Evolutionary conservation across 2,113 vertebrate genomes (phyloP).

Genomic region (Phaethon lepturus): DNA sequence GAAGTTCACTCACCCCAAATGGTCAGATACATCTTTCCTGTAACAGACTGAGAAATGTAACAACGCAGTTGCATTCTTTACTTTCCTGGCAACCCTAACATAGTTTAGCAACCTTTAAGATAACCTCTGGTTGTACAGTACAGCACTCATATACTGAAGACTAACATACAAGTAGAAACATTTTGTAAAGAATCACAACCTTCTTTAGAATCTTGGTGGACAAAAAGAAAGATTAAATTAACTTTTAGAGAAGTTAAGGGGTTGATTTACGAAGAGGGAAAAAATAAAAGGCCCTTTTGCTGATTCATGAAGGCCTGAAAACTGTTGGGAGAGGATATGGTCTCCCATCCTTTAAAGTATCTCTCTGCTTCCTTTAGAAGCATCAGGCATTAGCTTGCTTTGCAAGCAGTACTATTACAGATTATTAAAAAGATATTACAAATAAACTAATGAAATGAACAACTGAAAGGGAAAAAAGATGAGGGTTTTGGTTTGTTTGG

Average conservation of each 20-base stretch:
- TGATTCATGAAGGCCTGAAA: not conserved
- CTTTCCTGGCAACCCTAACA: not conserved
- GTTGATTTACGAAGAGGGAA: not conserved
- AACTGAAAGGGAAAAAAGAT: not conserved
- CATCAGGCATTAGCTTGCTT: not conserved
- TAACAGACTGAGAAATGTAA: not conserved
- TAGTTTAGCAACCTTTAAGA: not conserved
- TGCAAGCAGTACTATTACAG: not conserved
- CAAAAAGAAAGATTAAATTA: not conserved
- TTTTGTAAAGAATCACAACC: not conserved
- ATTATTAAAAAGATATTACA: not conserved
- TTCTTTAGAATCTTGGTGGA: not conserved
- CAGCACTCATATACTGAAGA: not conserved
- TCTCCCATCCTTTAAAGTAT: not conserved
- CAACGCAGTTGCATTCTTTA: not conserved
- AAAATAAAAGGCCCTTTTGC: not conserved
- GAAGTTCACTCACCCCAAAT: not conserved
- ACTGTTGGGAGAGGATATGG: not conserved
- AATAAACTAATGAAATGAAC: not conserved
- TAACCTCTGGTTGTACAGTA: not conserved
- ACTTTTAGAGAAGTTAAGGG: not conserved
- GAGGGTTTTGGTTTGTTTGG: fast-evolving
- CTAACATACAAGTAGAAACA: not conserved
- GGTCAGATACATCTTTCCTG: not conserved
- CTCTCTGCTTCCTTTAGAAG: not conserved